Evolutionary conservation across 2,797 vertebrate genomes (phyloP), one percentile per base, ranked within the genome.

Genomic region (Chiroxiphia lanceolata): DNA sequence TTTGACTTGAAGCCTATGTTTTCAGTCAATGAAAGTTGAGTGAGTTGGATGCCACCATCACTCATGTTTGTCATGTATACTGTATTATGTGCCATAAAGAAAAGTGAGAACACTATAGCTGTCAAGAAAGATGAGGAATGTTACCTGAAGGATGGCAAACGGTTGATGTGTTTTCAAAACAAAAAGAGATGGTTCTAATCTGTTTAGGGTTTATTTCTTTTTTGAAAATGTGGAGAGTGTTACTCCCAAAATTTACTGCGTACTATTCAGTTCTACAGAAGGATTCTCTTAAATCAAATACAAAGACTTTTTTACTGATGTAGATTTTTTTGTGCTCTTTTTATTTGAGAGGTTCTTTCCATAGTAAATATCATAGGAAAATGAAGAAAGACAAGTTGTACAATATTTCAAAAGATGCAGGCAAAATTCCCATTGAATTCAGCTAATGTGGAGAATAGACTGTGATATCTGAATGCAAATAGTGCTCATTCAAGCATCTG

Each of bases 291-390:
- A 60, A 59, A 77, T 42, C 25, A 77, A 61, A 63, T n/a, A 22
- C 15, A 56, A 38, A 13, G 4, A 40, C 7, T 33, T 77, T 65
- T 77, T 60, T 44, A 75, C 74, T 57, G 8, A 23, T 14, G 29
- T 0, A 2, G 9, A 31, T 11, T 47, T 40, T 54, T 59, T n/a
- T 2, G 10, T 4, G 2, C 57, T 1, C 57, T 77, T 81, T 45
- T 68, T 27, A 16, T 83, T 57, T 50, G 15, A 64, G 27, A 44
- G 1, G 1, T 17, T 61, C 15, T 89, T 81, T 68, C 17, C 23
- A 19, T 38, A 44, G 5, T 34, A 21, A 78, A 3, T 40, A n/a
- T 51, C 40, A 65, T 36, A 63, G 51, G n/a, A 89, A 93, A 95
- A 88, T 54, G 3, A 57, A 44, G 47, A 72, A 3, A 2, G 4